These are phyloP conservation scores for Nerophis ophidion DNA, from an alignment of 2,113 vertebrate species.

Conservation along the genomic window DNA sequence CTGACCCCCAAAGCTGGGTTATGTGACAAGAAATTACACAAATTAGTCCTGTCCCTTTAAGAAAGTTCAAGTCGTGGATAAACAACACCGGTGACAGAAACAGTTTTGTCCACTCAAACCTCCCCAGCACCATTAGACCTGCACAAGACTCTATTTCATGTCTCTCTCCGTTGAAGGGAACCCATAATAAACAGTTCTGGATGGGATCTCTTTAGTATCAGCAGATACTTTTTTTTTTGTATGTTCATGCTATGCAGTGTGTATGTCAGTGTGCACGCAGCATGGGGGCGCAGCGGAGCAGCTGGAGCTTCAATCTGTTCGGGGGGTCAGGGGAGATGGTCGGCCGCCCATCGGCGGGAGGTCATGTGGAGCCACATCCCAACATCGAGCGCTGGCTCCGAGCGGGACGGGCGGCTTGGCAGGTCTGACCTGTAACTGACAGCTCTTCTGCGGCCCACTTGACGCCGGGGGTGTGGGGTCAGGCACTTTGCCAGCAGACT, in stretches of 20 bases:
- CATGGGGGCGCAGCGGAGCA: slow-evolving; percentile 68
- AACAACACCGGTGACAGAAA: too few relatives aligned
- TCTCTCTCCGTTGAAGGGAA: too few relatives aligned
- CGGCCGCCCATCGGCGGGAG: slow-evolving; percentile 55
- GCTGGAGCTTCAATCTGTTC: slow-evolving; percentile 78
- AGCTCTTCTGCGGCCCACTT: slow-evolving; percentile 63
- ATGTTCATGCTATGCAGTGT: neutral
- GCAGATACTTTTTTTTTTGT: too few relatives aligned
- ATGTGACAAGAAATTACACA: too few relatives aligned
- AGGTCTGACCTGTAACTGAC: slow-evolving; percentile 69
- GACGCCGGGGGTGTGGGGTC: slow-evolving; percentile 23
- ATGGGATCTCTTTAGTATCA: too few relatives aligned
- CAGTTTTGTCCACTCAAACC: too few relatives aligned
- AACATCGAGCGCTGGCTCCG: slow-evolving; percentile 60
- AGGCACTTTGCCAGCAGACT: slow-evolving; percentile 49
- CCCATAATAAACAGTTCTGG: too few relatives aligned
- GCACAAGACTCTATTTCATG: too few relatives aligned
- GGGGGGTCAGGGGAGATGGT: slow-evolving; percentile 41
- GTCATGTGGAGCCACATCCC: slow-evolving; percentile 42
- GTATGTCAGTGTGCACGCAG: slow-evolving; percentile 71
- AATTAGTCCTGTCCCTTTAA: too few relatives aligned
- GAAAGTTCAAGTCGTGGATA: too few relatives aligned
- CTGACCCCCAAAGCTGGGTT: too few relatives aligned
- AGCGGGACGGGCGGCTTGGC: slow-evolving; percentile 58
- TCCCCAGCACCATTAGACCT: too few relatives aligned